phyloP scores from a whole-genome alignment of 2,888 invertebrate genomes.

The Macropis europaea region DNA sequence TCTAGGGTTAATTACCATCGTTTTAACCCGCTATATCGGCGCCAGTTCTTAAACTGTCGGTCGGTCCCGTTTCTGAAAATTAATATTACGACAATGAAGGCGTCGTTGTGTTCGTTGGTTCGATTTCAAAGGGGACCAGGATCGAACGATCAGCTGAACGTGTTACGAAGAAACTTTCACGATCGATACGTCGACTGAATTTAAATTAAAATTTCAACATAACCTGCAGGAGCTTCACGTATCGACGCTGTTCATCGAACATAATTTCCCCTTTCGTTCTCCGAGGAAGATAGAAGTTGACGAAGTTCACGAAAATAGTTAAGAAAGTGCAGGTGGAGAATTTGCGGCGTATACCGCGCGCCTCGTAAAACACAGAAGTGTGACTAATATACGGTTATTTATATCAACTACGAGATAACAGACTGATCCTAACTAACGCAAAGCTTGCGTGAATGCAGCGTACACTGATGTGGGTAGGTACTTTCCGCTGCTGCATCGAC shows the following conservation, averaged over 20 bases:
- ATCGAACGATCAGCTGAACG: constrained; percentile 26
- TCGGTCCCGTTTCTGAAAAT: constrained; percentile 45
- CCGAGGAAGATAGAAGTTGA: not conserved
- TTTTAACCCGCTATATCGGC: constrained; percentile 67
- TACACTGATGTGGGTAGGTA: constrained; percentile 34
- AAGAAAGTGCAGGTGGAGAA: too few species aligned
- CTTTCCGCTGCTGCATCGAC: constrained; percentile 40
- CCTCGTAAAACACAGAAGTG: constrained; percentile 40
- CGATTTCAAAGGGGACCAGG: constrained; percentile 5
- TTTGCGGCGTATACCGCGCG: not conserved
- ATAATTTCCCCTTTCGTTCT: not conserved
- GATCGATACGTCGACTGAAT: not conserved
- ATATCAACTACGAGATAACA: constrained; percentile 45
- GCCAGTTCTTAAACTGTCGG: constrained; percentile 53
- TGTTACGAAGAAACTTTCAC: not conserved
- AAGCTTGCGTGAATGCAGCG: constrained; percentile 64
- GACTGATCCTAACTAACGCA: constrained; percentile 40
- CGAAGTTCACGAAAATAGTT: not conserved
- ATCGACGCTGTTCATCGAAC: not conserved
- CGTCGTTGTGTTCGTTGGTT: constrained; percentile 22
- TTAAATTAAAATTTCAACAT: not conserved
- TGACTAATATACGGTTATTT: constrained; percentile 61
- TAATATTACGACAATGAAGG: constrained; percentile 42
- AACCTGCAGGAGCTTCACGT: not conserved
- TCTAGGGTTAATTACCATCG: constrained; percentile 74